phyloP scores from a whole-genome alignment of 2,888 invertebrate genomes.

The Argyra leucocephala region DNA sequence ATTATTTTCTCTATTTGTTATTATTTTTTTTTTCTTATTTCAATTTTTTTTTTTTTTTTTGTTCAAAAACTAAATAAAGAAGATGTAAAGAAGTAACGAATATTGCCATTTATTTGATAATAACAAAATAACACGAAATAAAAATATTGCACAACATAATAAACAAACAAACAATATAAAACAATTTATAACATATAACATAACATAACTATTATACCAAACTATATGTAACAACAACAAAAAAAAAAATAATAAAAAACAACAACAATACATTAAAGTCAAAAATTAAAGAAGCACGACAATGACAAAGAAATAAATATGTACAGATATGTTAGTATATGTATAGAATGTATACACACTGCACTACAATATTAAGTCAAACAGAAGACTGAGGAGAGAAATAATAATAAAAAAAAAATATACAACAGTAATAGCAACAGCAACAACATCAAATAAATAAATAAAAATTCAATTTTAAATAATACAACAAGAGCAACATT shows the following conservation, averaged over 20 bases:
- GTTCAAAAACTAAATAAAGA: too few species aligned
- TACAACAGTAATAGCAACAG: too few species aligned
- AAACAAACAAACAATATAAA: not conserved
- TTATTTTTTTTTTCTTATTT: too few species aligned
- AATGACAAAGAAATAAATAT: not conserved
- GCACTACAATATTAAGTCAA: not conserved
- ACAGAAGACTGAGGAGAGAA: not conserved
- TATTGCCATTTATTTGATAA: too few species aligned
- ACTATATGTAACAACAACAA: not conserved
- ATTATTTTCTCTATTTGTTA: too few species aligned
- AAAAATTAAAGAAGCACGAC: not conserved
- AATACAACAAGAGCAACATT: too few species aligned
- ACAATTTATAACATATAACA: not conserved
- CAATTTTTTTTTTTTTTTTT: too few species aligned
- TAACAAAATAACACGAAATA: not conserved
- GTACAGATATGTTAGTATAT: too few species aligned
- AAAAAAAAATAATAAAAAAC: not conserved
- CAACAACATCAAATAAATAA: too few species aligned
- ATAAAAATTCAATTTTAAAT: too few species aligned
- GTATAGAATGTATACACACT: too few species aligned
- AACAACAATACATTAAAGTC: not conserved
- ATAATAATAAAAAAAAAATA: not conserved
- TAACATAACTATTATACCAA: not conserved
- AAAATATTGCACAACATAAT: not conserved
- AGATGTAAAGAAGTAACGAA: too few species aligned